Base-by-base conservation (phyloP, 2,888 invertebrate species). In the Ectropis crepuscularia region DNA sequence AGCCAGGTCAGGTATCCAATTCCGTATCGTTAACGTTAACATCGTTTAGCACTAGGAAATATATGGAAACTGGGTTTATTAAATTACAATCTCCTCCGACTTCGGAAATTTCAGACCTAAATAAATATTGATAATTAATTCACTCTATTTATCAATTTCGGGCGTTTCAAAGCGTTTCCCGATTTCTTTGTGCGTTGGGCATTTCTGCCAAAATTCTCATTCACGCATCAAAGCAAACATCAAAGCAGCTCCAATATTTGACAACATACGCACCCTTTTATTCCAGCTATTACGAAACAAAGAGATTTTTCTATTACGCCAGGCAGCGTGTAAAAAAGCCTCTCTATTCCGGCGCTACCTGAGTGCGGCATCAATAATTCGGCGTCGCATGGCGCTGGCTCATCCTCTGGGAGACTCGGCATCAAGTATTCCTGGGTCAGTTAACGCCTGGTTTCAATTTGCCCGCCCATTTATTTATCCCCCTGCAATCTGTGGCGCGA, bases 361-460 rank as follows among this genome's bases (percentile, higher is more conserved):
- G 69, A 59, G 66, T 68, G 55, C 53, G 63, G 49, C 83, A 85
- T 86, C 80, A 85, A 85, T 86, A 83, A 86, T 86, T 86, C 85
- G 66, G 68, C 61, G 68, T 72, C 79, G 73, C 74, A 76, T 78
- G 72, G 80, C 41, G 41, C 41, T 41, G 51, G 41, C 60, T 55
- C 61, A 60, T 61, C 63, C 63, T 49, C 53, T 5, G 62, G 67
- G 67, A 59, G 38, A 47, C 46, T 42, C 54, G 45, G 58, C 16
- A 54, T 69, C 58, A 50, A 60, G 60, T 62, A 63, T 65, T 70
- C 57, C 60, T 53, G 58, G 51, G 12, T 43, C 60, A 64, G 64
- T 60, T 64, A 60, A 60, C 64, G 64, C 60, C 64, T 53, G 64
- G 60, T 60, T 60, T 64, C 64, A 64, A 64, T 64, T 64, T 64